Conservation (phyloP, 1,140 invertebrate species). For the Pseudomyrmex pallidus region DNA sequence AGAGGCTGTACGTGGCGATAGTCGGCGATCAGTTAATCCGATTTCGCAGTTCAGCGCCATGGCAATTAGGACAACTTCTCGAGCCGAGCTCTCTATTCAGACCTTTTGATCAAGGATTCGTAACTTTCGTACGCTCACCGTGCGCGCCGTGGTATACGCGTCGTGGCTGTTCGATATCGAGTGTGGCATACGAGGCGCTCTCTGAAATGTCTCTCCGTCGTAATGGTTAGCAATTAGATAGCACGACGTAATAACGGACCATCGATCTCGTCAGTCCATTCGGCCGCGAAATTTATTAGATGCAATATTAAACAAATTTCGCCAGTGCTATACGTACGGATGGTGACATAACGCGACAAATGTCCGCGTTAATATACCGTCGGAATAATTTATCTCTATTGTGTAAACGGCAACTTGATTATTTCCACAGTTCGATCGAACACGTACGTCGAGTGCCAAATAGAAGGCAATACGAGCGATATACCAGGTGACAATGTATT, state of each 20-base stretch:
- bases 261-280: slow-evolving; percentile 8
- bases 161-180: background rate
- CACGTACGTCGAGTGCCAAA: background rate
- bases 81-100: slow-evolving; percentile 46
- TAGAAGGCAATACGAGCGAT: background rate
- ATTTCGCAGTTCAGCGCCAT: slow-evolving; percentile 38
- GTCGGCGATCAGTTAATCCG: slow-evolving; percentile 54
- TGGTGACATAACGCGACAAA: slow-evolving; percentile 12
- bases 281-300: slow-evolving; percentile 27
- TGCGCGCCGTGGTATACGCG: background rate
- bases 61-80: slow-evolving; percentile 48
- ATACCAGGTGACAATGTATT: too few species aligned
- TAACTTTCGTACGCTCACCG: slow-evolving; percentile 15
- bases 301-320: slow-evolving; percentile 39
- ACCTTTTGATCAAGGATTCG: slow-evolving; percentile 36
- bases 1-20: slow-evolving; percentile 3
- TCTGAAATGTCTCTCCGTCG: background rate
- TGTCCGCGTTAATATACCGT: background rate
- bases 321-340: too few species aligned
- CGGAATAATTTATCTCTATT: slow-evolving; percentile 10
- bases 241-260: slow-evolving; percentile 1
- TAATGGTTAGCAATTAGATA: slow-evolving; percentile 32
- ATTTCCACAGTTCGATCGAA: background rate
- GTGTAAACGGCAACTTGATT: background rate
- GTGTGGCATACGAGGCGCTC: background rate